Percentiles rank a stretch among this genome's conserved stretches.
phyloP scores from a whole-genome alignment of 2,888 invertebrate species.

The Mythimna impura region DNA sequence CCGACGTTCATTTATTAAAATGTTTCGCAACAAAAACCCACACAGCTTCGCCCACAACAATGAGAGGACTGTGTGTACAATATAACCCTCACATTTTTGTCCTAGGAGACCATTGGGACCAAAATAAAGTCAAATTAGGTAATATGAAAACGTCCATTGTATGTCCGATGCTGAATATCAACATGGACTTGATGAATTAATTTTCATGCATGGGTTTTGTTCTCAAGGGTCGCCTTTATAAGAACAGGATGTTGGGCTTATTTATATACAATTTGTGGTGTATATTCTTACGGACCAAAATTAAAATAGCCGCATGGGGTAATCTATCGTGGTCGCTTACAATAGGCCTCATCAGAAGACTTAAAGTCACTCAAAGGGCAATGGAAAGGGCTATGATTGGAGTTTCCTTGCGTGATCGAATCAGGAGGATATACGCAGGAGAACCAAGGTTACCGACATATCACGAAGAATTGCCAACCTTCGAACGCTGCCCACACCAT shows the following conservation, averaged over 20 bases:
- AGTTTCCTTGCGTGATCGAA: too few relatives aligned
- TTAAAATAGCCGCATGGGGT: not conserved
- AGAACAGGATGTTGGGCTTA: not conserved
- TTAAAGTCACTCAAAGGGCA: too few relatives aligned
- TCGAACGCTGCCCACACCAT: too few relatives aligned
- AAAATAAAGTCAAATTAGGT: conserved; percentile 36
- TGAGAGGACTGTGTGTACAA: conserved; percentile 7
- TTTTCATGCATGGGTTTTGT: conserved; percentile 28
- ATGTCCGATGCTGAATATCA: conserved; percentile 8
- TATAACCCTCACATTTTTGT: conserved; percentile 30
- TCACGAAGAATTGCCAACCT: too few relatives aligned
- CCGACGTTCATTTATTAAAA: conserved; percentile 18
- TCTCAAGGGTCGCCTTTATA: not conserved
- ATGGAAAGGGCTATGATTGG: too few relatives aligned
- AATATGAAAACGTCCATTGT: conserved; percentile 22
- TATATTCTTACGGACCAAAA: not conserved
- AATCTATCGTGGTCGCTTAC: too few relatives aligned
- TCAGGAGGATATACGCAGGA: too few relatives aligned
- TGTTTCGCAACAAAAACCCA: conserved; percentile 19
- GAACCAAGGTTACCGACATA: too few relatives aligned
- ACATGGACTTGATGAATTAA: conserved; percentile 32
- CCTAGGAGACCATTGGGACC: conserved; percentile 3
- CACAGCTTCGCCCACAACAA: conserved; percentile 16
- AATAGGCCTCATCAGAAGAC: too few relatives aligned
- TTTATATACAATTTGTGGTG: not conserved